Conservation (phyloP, 2,888 invertebrate species). For the Clitarchus hookeri region DNA sequence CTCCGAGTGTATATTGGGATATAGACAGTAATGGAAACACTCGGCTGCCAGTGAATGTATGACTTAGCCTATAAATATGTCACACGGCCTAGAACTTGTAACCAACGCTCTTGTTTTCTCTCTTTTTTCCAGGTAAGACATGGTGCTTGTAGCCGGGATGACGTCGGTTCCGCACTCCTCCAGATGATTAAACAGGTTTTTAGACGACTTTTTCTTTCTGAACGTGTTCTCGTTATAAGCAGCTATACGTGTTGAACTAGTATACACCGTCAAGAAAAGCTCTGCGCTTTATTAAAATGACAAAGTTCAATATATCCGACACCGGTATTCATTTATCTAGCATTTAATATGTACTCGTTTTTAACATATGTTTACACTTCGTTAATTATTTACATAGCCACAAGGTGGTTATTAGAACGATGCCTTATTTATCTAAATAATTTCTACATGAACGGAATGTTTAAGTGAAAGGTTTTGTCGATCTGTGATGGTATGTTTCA, state of each 20-base stretch:
- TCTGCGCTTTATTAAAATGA: background rate
- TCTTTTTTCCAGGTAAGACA: background rate
- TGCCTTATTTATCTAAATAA: too few species aligned
- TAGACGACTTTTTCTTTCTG: conserved; percentile 1
- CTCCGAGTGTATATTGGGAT: background rate
- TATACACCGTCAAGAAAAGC: background rate
- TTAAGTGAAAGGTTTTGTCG: too few species aligned
- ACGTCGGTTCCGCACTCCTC: background rate
- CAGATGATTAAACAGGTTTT: conserved; percentile 8
- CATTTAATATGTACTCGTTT: too few species aligned
- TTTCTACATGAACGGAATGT: too few species aligned
- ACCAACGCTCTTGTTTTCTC: background rate
- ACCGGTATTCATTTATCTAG: too few species aligned
- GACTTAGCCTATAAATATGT: background rate
- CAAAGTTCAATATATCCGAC: too few species aligned
- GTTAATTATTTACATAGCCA: too few species aligned
- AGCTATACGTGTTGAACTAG: background rate
- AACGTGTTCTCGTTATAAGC: background rate
- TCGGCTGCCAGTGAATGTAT: background rate
- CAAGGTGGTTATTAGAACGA: too few species aligned
- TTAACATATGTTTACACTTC: too few species aligned
- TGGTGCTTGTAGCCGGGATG: background rate
- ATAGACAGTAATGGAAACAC: background rate
- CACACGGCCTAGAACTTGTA: background rate
- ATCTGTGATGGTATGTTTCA: too few species aligned